Evolutionary conservation across 2,797 vertebrate genomes (phyloP), one percentile per base, ranked within the genome.

Genomic region (Atherinosoma microstoma): DNA sequence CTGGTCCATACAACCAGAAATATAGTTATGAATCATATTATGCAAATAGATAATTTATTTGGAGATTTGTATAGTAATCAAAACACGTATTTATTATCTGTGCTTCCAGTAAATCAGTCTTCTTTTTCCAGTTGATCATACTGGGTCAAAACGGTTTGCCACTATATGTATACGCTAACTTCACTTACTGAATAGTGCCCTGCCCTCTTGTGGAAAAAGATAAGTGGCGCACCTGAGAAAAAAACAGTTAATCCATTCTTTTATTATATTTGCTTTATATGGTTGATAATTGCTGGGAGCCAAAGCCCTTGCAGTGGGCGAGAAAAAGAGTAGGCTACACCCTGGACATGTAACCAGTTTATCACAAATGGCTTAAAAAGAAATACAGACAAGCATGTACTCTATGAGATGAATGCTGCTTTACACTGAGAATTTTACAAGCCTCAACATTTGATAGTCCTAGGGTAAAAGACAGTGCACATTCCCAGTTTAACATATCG

Each of bases 161-260:
- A 16, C 11, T 12, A 0, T 12, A 1, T 42, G 15, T 9, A 15
- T 15, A 3, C 13, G 38, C 13, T 5, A 42, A 42, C 16, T 18
- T 58, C 53, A 18, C 9, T 49, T 22, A 47, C 12, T 64, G 3
- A 71, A 80, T 62, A 85, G 24, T 27, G 24, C 24, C 24, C 32
- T 12, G 58, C 45, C 61, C 54, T 22, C 61, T 12, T 24, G 56
- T 89, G 86, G 76, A 60, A 6, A 24, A 27, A 57, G 0, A 51
- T 6, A 0, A 47, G 20, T 7, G 18, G 20, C 24, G 35, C 29
- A 40, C 42, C 27, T 64, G 29, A 35, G 10, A n/a, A 32, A n/a
- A 32, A 65, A 34, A 20, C 5, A 42, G 18, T 27, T 65, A 6
- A 47, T 51, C 42, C 12, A 61, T 67, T 24, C 27, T 42, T 67